Base-by-base conservation (phyloP, 2,888 invertebrate genomes). In the Diaprepes abbreviatus region DNA sequence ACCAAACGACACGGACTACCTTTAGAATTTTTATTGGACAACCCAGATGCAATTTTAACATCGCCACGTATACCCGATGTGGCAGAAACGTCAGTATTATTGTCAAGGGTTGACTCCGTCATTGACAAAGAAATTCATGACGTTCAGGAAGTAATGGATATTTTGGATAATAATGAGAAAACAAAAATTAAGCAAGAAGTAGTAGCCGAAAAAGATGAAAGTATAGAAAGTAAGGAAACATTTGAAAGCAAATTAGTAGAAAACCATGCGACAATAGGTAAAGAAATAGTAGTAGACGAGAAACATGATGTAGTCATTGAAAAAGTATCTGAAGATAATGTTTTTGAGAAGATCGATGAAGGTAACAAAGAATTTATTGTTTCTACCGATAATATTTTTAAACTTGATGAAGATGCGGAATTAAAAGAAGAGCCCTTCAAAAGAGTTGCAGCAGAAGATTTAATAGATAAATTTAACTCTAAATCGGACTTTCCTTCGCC, bases 121-220 rank as follows among this genome's bases (percentile, higher is more conserved):
- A 79, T 84, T 74, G 84, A 84, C 77, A 80, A 79, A 66, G 83
- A 84, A 82, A 80, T 84, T 71, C 78, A 78, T 68, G 79, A 81
- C 74, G 78, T 83, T 65, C 78, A 82, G 71, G 82, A 84, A 74
- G 80, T 84, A 62, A 82, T 84, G 81, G 78, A 81, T 73, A 76
- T 81, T 73, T 75, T 82, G 74, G 54, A 68, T 7, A 58, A 52
- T 70, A 67, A 43, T 66, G 60, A 64, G 64, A 67, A 40, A 21
- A 50, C 43, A 10, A 63, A 64, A 71, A 72, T 63, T 57, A 57
- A 43, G 59, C 10, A 64, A 43, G 38, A 64, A 55, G 12, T 50
- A 48, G 66, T 59, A 55, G 48, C 17, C 19, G 60, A 73, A 54
- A 58, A 16, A 21, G 50, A 68, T 71, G 19, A 28, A 21, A 66